Percentiles rank a stretch among this genome's conserved stretches.
Conservation (phyloP, 2,797 vertebrate species). For the Pseudochromis fuscus region DNA sequence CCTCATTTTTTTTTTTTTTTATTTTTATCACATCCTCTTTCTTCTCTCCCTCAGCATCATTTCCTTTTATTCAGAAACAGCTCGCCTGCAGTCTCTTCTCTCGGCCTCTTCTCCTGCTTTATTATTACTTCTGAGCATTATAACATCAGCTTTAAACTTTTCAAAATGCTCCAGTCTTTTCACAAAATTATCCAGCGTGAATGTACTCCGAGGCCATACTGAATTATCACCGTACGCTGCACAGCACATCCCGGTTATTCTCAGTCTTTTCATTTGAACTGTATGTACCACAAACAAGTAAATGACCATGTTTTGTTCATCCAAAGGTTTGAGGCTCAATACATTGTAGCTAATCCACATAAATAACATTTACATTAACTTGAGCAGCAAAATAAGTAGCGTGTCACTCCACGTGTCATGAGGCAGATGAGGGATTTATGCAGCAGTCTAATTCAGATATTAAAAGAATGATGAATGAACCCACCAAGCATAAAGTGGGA, state of each 20-base stretch:
- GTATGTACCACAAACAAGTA: constrained; percentile 17
- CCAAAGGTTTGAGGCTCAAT: constrained; percentile 7
- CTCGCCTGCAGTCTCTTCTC: constrained; percentile 56
- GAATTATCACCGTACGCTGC: constrained; percentile 44
- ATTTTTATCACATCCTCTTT: constrained; percentile 56
- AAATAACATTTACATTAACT: constrained; percentile 27
- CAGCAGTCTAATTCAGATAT: constrained; percentile 32
- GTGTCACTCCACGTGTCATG: background rate
- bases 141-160: constrained; percentile 72
- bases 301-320: constrained; percentile 24
- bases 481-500: constrained; percentile 40
- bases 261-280: background rate
- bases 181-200: constrained; percentile 50
- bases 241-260: constrained; percentile 11
- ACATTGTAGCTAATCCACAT: constrained; percentile 21
- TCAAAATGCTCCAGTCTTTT: constrained; percentile 44
- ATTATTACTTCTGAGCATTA: constrained; percentile 69
- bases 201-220: constrained; percentile 40
- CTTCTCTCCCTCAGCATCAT: constrained; percentile 58
- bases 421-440: constrained; percentile 6
- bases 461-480: constrained; percentile 48
- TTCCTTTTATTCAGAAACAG: constrained; percentile 61
- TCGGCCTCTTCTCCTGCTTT: constrained; percentile 46
- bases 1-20: no score
- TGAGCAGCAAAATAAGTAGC: background rate